These are phyloP conservation scores for Platyura marginata DNA, from an alignment of 1,140 invertebrate genomes.

Conservation along the genomic window DNA sequence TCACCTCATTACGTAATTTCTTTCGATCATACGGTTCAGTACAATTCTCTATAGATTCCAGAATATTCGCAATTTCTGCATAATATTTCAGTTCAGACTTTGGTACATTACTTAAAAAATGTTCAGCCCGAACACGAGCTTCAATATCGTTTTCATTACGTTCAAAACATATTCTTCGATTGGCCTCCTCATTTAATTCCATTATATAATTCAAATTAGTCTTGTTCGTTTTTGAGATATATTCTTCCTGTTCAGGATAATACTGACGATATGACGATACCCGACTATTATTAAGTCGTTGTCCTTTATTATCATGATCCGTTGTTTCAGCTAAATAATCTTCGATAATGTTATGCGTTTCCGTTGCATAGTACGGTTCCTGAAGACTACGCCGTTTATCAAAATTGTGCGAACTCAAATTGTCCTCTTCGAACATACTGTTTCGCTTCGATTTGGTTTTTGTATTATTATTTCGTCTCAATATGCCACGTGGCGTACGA, in stretches of 20 bases:
- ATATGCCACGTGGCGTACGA: constrained; percentile 29
- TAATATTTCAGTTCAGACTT: constrained; percentile 24
- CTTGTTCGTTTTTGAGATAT: constrained; percentile 30
- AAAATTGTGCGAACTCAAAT: constrained; percentile 31
- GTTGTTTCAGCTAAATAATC: constrained; percentile 35
- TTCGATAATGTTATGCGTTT: constrained; percentile 31
- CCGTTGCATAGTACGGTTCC: constrained; percentile 48
- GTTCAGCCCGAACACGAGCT: constrained; percentile 18
- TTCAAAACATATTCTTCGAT: neutral
- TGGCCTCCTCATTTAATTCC: neutral
- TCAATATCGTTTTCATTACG: constrained; percentile 12
- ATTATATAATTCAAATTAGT: too few relatives aligned
- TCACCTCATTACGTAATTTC: constrained; percentile 42
- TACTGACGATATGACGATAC: constrained; percentile 24
- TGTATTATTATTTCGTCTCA: constrained; percentile 36
- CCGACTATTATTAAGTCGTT: constrained; percentile 26
- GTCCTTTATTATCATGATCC: constrained; percentile 32
- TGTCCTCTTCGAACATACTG: constrained; percentile 61
- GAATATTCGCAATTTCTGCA: constrained; percentile 38
- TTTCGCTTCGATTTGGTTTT: constrained; percentile 42
- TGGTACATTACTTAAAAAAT: constrained; percentile 18
- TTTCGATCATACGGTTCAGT: constrained; percentile 42
- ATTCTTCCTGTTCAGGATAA: constrained; percentile 28
- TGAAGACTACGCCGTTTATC: constrained; percentile 49
- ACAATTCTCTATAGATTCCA: constrained; percentile 48